A percentile compares a stretch with the other conserved stretches of the same genome.
Conservation (phyloP, 2,113 vertebrate species). For the Neodon shergylaensis region DNA sequence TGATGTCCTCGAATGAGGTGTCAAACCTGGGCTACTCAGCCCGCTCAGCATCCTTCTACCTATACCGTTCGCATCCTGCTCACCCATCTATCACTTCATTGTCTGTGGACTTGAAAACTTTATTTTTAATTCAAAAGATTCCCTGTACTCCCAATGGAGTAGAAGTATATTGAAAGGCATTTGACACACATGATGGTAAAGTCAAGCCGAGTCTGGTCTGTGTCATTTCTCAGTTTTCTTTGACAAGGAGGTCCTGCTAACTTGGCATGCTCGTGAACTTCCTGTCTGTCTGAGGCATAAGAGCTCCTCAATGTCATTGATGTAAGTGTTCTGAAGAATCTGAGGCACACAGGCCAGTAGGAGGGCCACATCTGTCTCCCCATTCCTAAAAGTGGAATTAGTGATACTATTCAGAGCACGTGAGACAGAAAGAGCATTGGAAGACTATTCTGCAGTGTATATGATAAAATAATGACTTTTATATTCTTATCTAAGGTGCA, state of each 20-base stretch:
- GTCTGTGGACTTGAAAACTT: neutral
- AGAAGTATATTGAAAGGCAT: neutral
- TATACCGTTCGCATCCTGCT: neutral
- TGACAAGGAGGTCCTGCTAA: neutral
- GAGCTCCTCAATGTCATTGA: neutral
- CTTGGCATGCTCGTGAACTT: neutral
- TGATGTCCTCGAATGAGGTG: neutral
- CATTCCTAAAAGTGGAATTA: neutral
- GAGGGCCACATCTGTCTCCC: neutral
- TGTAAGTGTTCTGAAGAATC: neutral
- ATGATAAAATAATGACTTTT: constrained; percentile 11
- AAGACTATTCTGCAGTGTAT: neutral
- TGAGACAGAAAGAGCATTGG: neutral
- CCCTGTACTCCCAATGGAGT: neutral
- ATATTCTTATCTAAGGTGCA: neutral
- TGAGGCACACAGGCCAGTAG: neutral
- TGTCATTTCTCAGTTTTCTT: neutral
- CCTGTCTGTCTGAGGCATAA: neutral
- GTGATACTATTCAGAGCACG: neutral
- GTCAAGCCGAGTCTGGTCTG: neutral
- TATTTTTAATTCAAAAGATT: constrained; percentile 2
- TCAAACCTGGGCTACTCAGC: neutral
- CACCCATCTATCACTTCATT: neutral
- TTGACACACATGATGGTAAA: neutral
- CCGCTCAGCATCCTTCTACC: neutral